These are phyloP conservation scores for Spodoptera littoralis DNA, from an alignment of 2,888 invertebrate genomes.

Conservation along the genomic window DNA sequence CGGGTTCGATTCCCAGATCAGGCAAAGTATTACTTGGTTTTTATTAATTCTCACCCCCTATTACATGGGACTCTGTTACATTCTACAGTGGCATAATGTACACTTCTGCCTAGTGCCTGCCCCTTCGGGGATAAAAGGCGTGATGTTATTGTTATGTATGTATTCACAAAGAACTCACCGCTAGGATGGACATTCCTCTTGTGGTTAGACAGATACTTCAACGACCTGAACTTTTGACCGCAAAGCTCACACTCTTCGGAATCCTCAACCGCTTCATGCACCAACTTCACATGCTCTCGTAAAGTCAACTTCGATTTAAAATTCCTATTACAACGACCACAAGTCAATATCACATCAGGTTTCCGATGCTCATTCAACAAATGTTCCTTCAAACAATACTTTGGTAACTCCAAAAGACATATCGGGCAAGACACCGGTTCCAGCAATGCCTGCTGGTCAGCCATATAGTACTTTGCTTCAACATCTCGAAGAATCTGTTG, in stretches of 20 bases:
- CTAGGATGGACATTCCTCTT: slow-evolving; percentile 69
- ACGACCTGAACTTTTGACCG: slow-evolving; percentile 65
- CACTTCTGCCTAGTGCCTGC: too few relatives aligned
- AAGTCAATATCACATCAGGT: slow-evolving; percentile 53
- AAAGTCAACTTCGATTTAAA: slow-evolving; percentile 65
- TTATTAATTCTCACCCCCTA: too few relatives aligned
- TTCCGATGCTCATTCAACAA: slow-evolving; percentile 59
- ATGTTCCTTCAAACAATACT: slow-evolving; percentile 60
- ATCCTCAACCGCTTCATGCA: slow-evolving; percentile 65
- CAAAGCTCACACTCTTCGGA: slow-evolving; percentile 65
- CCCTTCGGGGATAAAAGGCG: too few relatives aligned
- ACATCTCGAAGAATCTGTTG: slow-evolving; percentile 59
- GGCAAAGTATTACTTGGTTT: too few relatives aligned
- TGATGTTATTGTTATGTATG: too few relatives aligned
- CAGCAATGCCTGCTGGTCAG: slow-evolving; percentile 39
- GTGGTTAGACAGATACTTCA: slow-evolving; percentile 67
- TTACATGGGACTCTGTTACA: too few relatives aligned
- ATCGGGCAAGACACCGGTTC: slow-evolving; percentile 57
- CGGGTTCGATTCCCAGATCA: too few relatives aligned
- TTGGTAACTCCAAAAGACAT: slow-evolving; percentile 60
- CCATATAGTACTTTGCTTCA: slow-evolving; percentile 46
- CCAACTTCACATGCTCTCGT: slow-evolving; percentile 65
- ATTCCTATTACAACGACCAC: slow-evolving; percentile 58
- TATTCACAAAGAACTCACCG: slow-evolving; percentile 48
- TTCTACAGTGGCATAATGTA: too few relatives aligned